Base-by-base conservation (phyloP, 1,140 invertebrate species). In the Olivierus martensii region DNA sequence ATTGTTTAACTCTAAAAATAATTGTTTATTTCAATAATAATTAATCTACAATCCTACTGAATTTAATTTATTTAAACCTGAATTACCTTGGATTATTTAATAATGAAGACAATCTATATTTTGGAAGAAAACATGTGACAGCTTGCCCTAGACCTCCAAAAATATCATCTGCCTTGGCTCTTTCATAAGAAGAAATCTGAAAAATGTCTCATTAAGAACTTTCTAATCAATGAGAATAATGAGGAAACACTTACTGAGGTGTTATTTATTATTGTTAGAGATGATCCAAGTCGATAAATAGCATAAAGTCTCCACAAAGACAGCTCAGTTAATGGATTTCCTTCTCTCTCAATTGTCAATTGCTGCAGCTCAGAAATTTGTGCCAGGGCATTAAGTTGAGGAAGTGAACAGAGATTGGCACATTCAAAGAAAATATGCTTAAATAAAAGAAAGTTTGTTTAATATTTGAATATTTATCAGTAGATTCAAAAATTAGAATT, bases 121-220 rank as follows among this genome's bases (percentile, higher is more conserved):
- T 56, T 11, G 54, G 54, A 15, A 56, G 38, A 28, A 56, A 48
- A 28, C 47, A 48, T 21, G 54, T 51, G 18, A 49, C 54, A 12
- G 54, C 49, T 41, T 51, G 51, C 2, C 54, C 54, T 37, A 56
- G 54, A 1, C 54, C 54, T 17, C 54, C 54, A 56, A 56, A 56
- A 10, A 56, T 44, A 42, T 56, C 54, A 48, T 56, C 54, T n/a
- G 54, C 54, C 43, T 49, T 51, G 3, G 39, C 45, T 38, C 54
- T 52, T 48, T 56, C 54, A 9, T 51, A 44, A 28, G 51, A 38
- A 18, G 54, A 51, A 3, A 56, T 49, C 54, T 56, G 17, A 1
- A 41, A 37, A n/a, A 18, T 42, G 18, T n/a, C n/a, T n/a, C n/a
- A n/a, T n/a, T n/a, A n/a, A n/a, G n/a, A n/a, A n/a, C n/a, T n/a